Percentiles rank a stretch among this genome's conserved stretches.
phyloP scores from a whole-genome alignment of 1,140 invertebrate species.

The Drosophila dunni region DNA sequence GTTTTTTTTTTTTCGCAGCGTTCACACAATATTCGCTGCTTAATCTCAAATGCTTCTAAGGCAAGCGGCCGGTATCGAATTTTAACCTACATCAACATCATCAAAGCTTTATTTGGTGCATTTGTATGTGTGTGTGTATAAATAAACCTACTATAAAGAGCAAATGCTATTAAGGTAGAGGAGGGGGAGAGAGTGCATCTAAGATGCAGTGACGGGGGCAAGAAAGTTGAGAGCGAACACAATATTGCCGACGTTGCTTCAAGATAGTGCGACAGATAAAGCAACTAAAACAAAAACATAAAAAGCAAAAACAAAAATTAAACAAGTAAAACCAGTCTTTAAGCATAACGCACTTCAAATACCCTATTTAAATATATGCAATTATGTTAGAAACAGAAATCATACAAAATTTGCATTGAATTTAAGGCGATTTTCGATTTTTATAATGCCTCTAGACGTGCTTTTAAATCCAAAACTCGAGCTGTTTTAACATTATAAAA shows the following conservation, averaged over 20 bases:
- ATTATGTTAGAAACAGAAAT: too few relatives aligned
- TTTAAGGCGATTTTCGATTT: too few relatives aligned
- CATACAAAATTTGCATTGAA: too few relatives aligned
- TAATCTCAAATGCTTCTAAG: slow-evolving; percentile 35
- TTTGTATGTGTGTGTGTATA: slow-evolving; percentile 22
- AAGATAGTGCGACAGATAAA: slow-evolving; percentile 36
- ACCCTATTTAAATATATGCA: not conserved
- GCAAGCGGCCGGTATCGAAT: slow-evolving; percentile 42
- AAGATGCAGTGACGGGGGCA: not conserved
- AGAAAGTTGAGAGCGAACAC: not conserved
- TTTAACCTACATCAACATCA: slow-evolving; percentile 54
- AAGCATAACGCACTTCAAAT: not conserved
- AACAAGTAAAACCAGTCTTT: not conserved
- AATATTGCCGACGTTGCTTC: slow-evolving; percentile 15
- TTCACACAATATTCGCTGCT: slow-evolving; percentile 32
- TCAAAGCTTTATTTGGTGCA: slow-evolving; percentile 43
- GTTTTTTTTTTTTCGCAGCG: slow-evolving; percentile 26
- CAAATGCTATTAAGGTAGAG: slow-evolving; percentile 36
- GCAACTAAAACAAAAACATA: not conserved
- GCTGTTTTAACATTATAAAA: too few relatives aligned
- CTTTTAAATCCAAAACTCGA: too few relatives aligned
- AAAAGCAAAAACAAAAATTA: not conserved
- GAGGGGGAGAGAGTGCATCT: too few relatives aligned
- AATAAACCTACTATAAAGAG: slow-evolving; percentile 46
- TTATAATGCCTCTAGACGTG: too few relatives aligned